phyloP scores from a whole-genome alignment of 2,797 vertebrate genomes.

The Syngnathus acus region DNA sequence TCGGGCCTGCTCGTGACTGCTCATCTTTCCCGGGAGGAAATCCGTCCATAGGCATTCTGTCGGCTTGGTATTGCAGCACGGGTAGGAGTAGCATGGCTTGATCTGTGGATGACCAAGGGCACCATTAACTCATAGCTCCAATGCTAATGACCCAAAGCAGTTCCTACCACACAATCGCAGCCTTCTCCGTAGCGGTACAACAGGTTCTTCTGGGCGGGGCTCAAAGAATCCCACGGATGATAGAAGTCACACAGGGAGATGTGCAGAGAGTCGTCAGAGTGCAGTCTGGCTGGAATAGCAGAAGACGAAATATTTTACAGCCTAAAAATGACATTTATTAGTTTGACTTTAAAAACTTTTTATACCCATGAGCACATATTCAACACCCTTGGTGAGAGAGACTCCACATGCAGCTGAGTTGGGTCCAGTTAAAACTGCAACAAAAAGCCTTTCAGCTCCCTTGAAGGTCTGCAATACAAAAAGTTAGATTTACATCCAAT shows the following conservation, averaged over 20 bases:
- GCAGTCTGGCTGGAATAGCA: slow-evolving; percentile 72
- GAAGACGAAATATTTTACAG: too few species aligned
- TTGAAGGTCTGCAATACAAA: slow-evolving; percentile 82
- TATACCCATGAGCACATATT: slow-evolving; percentile 91
- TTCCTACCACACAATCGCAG: slow-evolving; percentile 86
- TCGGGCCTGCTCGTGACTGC: slow-evolving; percentile 81
- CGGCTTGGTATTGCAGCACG: slow-evolving; percentile 76
- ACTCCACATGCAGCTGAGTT: slow-evolving; percentile 85
- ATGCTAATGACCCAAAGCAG: too few species aligned
- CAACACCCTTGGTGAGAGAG: slow-evolving; percentile 78
- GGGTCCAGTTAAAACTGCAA: slow-evolving; percentile 84
- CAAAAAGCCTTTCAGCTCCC: slow-evolving; percentile 77
- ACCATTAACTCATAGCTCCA: too few species aligned
- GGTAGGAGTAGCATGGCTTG: slow-evolving; percentile 78
- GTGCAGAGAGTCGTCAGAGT: slow-evolving; percentile 78
- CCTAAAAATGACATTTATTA: too few species aligned
- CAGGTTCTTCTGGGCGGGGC: slow-evolving; percentile 80
- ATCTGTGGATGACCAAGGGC: slow-evolving; percentile 65
- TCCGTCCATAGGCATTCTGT: slow-evolving; percentile 93
- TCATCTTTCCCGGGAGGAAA: slow-evolving; percentile 81
- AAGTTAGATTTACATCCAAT: not conserved
- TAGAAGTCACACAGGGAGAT: slow-evolving; percentile 88
- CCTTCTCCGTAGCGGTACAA: slow-evolving; percentile 86
- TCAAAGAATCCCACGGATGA: slow-evolving; percentile 81
- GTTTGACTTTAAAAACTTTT: too few species aligned